Percentiles rank a stretch among this genome's conserved stretches.
Conservation (phyloP, 2,888 invertebrate genomes). For the Eristalis intricaria region DNA sequence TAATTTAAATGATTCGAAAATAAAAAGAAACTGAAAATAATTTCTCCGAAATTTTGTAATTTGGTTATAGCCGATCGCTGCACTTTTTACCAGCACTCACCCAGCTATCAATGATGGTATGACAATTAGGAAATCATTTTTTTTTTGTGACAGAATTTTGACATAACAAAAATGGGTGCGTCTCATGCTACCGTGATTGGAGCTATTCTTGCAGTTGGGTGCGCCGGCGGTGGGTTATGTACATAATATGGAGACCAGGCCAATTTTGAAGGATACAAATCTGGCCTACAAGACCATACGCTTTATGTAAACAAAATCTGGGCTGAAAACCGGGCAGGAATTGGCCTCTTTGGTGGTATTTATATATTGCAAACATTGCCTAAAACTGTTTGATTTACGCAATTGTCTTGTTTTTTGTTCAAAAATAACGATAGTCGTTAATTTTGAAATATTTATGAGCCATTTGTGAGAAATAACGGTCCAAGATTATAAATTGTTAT, state of each 20-base stretch:
- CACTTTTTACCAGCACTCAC: conserved; percentile 1
- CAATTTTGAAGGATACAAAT: not conserved
- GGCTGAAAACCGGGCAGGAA: too few species aligned
- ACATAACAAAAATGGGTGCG: conserved; percentile 17
- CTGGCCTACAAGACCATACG: too few species aligned
- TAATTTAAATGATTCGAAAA: not conserved
- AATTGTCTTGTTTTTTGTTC: too few species aligned
- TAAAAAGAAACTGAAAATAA: not conserved
- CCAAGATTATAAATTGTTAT: too few species aligned
- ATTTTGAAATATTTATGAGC: too few species aligned
- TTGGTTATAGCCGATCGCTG: conserved; percentile 41
- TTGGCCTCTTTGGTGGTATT: too few species aligned
- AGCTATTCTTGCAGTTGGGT: conserved; percentile 20
- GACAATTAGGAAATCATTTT: conserved; percentile 13
- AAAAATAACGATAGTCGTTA: too few species aligned
- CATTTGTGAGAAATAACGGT: too few species aligned
- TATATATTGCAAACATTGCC: too few species aligned
- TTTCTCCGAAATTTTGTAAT: not conserved
- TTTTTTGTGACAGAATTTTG: conserved; percentile 15
- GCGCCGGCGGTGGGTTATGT: not conserved
- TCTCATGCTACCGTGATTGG: not conserved
- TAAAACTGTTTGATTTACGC: too few species aligned
- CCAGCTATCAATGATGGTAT: conserved; percentile 10
- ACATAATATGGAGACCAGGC: not conserved
- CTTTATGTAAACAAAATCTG: too few species aligned